phyloP scores from a whole-genome alignment of 2,797 vertebrate genomes.

The Balearica regulorum region DNA sequence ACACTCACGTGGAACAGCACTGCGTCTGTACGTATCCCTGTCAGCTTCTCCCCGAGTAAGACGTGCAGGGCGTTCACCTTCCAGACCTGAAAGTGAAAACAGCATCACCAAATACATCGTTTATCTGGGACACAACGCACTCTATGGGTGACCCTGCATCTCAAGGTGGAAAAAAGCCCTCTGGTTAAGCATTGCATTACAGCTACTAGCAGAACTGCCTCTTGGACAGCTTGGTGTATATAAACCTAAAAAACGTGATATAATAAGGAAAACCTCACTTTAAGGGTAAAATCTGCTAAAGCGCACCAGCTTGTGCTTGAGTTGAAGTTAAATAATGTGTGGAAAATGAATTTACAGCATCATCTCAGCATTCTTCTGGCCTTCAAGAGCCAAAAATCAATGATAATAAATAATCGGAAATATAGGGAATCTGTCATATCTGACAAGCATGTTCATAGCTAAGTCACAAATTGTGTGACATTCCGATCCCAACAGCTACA shows the following conservation, averaged over 20 bases:
- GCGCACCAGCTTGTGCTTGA: not conserved
- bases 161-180: not conserved
- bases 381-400: not conserved
- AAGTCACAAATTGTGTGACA: not conserved
- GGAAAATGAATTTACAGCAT: not conserved
- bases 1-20: conserved; percentile 90
- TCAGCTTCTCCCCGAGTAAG: conserved; percentile 93
- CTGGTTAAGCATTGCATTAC: fast-evolving
- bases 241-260: fast-evolving
- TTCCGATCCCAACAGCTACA: not conserved
- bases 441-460: not conserved
- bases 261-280: not conserved
- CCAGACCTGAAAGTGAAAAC: conserved; percentile 79
- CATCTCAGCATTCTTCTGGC: not conserved
- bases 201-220: not conserved
- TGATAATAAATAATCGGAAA: not conserved
- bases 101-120: not conserved
- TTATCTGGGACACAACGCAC: not conserved
- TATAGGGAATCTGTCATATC: not conserved
- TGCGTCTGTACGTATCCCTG: conserved; percentile 95
- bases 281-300: not conserved
- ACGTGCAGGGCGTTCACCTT: conserved; percentile 93
- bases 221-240: not conserved
- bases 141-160: not conserved
- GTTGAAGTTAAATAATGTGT: not conserved